These are phyloP conservation scores for Phaethon lepturus DNA, from an alignment of 2,113 vertebrate species.

Conservation along the genomic window DNA sequence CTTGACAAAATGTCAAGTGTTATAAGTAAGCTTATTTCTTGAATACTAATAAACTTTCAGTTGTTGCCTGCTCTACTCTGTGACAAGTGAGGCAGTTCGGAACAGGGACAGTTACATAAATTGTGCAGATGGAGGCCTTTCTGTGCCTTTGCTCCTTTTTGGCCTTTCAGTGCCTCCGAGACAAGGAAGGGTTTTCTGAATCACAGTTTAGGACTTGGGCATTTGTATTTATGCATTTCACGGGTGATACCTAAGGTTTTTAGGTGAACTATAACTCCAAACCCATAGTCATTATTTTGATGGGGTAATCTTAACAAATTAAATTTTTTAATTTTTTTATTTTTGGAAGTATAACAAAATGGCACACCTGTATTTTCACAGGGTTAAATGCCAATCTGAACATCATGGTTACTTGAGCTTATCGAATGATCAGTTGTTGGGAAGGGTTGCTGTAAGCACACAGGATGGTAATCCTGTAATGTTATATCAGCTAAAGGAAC, in stretches of 20 bases:
- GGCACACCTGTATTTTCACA: background rate
- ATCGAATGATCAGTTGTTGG: background rate
- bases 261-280: background rate
- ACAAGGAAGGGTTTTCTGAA: background rate
- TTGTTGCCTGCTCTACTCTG: background rate
- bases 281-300: background rate
- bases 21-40: background rate
- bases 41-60: background rate
- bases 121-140: too few relatives aligned
- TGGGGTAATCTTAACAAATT: background rate
- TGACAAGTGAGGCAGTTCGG: background rate
- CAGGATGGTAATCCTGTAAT: background rate
- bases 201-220: background rate
- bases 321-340: background rate
- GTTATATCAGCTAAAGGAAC: background rate
- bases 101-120: background rate
- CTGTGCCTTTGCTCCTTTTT: too few relatives aligned
- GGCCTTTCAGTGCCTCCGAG: background rate
- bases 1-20: background rate
- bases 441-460: background rate
- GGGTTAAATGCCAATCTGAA: background rate
- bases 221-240: background rate
- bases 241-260: background rate
- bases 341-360: background rate
- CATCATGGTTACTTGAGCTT: background rate